Conservation (phyloP, 53 echinoderm and acorn worm genomes). For the Echinometra lucunter region DNA sequence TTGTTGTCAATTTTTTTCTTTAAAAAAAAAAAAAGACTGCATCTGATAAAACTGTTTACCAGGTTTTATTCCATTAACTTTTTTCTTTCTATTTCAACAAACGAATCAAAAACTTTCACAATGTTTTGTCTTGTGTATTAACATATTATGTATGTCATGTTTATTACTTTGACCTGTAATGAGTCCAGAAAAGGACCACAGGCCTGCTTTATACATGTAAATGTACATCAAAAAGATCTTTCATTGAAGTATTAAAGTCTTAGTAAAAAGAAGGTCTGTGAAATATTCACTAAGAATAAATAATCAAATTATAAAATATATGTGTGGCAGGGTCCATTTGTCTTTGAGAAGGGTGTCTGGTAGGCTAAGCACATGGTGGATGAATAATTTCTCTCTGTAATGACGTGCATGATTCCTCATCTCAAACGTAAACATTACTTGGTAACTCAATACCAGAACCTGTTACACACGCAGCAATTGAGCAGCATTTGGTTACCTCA, state of each 20-base stretch:
- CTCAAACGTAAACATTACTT: conserved; percentile 30
- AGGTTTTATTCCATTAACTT: not conserved
- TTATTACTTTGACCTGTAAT: too few relatives aligned
- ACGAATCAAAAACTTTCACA: too few relatives aligned
- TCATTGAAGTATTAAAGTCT: too few relatives aligned
- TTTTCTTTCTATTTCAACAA: not conserved
- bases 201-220: too few relatives aligned
- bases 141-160: too few relatives aligned
- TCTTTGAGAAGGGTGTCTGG: not conserved
- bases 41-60: too few relatives aligned
- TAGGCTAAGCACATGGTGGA: not conserved
- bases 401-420: conserved; percentile 43
- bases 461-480: conserved; percentile 38
- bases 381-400: not conserved
- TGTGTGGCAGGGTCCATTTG: not conserved
- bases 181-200: too few relatives aligned
- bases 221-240: too few relatives aligned
- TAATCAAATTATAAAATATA: not conserved
- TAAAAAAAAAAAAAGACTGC: too few relatives aligned
- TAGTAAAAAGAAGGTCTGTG: too few relatives aligned
- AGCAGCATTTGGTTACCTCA: conserved; percentile 47
- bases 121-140: too few relatives aligned
- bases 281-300: too few relatives aligned
- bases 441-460: conserved; percentile 50
- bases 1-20: not conserved